Base-by-base conservation (phyloP, 2,797 vertebrate genomes). In the Myotis planiceps region DNA sequence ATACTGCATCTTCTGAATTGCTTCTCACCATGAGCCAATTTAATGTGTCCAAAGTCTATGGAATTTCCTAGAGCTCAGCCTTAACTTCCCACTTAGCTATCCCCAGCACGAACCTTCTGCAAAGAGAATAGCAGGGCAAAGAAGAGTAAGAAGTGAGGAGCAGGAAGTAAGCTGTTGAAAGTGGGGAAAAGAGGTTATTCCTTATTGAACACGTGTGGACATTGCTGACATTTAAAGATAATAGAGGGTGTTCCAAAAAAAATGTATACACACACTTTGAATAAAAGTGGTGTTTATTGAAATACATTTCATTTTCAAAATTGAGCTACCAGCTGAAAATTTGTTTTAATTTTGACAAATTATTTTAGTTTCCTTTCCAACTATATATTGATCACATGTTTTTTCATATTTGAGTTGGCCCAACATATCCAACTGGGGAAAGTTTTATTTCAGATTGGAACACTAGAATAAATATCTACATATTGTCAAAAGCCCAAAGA, bases 401-500 rank as follows among this genome's bases (percentile, higher is more conserved):
- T 66, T 89, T 86, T 78, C 19, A 68, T 91, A 69, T n/a, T 66
- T 88, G 29, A 81, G 45, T 76, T 76, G 21, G 10, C 29, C 60
- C 32, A 88, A 72, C 5, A 81, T 9, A 91, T 76, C 25, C 53
- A 76, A 72, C 18, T 32, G 21, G 32, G 55, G 18, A 87, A 93
- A 58, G 51, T 42, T 79, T 90, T 60, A 58, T 80, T 92, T 96
- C 27, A 71, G 45, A 29, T 42, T 94, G 60, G 42, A 82, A 92
- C 49, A 74, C 37, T 92, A 58, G 92, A 79, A 80, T 75, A 94
- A 81, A 49, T 93, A 65, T 32, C 69, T 83, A 42, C 80, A 29
- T 76, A 80, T 27, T 83, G 10, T 72, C 79, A 69, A 78, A 92
- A 85, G 51, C 2, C 60, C 37, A 32, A 87, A 87, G 39, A 88